phyloP scores from a whole-genome alignment of 2,113 vertebrate species.

The Neofelis nebulosa region DNA sequence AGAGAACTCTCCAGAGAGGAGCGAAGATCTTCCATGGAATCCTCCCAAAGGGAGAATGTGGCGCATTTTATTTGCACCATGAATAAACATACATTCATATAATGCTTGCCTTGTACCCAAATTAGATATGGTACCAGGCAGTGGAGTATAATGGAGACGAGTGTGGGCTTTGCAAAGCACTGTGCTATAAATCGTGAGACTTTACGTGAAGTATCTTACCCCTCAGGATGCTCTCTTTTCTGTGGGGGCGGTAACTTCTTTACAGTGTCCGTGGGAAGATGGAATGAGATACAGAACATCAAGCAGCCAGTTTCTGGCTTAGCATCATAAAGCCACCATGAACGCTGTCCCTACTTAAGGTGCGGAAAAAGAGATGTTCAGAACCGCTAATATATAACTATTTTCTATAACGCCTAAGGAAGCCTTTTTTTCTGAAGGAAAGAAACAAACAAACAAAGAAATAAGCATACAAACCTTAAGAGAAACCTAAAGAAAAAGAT shows the following conservation, averaged over 20 bases:
- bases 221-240: neutral
- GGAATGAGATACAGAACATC: accelerated
- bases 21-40: neutral
- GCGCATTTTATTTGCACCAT: neutral
- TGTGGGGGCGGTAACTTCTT: neutral
- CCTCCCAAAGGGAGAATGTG: neutral
- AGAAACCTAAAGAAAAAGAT: neutral
- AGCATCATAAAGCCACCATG: accelerated
- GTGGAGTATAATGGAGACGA: neutral
- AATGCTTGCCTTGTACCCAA: neutral
- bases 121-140: neutral
- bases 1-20: neutral
- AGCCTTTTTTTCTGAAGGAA: neutral
- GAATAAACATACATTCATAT: neutral
- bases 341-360: neutral
- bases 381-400: too few species aligned
- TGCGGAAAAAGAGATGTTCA: neutral
- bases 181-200: neutral
- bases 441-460: neutral
- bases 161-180: accelerated
- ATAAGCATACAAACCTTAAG: neutral
- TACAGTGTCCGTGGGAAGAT: neutral
- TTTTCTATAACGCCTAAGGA: neutral
- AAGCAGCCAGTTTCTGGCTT: accelerated
- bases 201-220: accelerated